phyloP scores from a whole-genome alignment of 1,140 invertebrate genomes.

The Pseudomyrmex dendroicus region DNA sequence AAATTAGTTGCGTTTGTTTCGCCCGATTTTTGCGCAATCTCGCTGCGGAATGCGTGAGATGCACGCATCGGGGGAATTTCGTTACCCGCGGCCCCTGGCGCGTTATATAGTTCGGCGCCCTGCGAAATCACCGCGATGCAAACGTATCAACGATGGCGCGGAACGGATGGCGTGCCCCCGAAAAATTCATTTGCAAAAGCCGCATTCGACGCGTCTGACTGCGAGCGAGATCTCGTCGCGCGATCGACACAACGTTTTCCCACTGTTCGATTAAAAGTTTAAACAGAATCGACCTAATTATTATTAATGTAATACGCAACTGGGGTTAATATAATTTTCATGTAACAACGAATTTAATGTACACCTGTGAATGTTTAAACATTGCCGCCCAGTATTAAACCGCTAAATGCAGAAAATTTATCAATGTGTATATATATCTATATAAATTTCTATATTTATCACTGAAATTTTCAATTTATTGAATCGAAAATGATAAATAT shows the following conservation, averaged over 20 bases:
- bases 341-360: constrained; percentile 44
- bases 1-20: constrained; percentile 82
- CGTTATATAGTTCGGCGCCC: constrained; percentile 61
- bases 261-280: constrained; percentile 48
- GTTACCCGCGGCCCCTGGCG: constrained; percentile 59
- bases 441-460: constrained; percentile 15
- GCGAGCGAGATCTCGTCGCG: neutral
- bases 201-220: constrained; percentile 40
- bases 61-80: constrained; percentile 67
- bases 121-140: constrained; percentile 56
- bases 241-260: constrained; percentile 28
- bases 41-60: constrained; percentile 77
- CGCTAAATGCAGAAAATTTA: constrained; percentile 34
- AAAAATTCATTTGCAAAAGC: constrained; percentile 69
- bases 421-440: constrained; percentile 10
- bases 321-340: constrained; percentile 41
- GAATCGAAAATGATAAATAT: too few relatives aligned
- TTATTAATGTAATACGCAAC: constrained; percentile 51
- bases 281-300: constrained; percentile 45
- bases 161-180: constrained; percentile 54
- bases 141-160: constrained; percentile 50
- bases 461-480: neutral
- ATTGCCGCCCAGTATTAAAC: constrained; percentile 10
- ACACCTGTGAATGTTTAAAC: constrained; percentile 40
- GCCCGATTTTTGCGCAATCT: constrained; percentile 81